Evolutionary conservation across 2,797 vertebrate genomes (phyloP), one percentile per base, ranked within the genome.

Genomic region (Rhinogobio ventralis): DNA sequence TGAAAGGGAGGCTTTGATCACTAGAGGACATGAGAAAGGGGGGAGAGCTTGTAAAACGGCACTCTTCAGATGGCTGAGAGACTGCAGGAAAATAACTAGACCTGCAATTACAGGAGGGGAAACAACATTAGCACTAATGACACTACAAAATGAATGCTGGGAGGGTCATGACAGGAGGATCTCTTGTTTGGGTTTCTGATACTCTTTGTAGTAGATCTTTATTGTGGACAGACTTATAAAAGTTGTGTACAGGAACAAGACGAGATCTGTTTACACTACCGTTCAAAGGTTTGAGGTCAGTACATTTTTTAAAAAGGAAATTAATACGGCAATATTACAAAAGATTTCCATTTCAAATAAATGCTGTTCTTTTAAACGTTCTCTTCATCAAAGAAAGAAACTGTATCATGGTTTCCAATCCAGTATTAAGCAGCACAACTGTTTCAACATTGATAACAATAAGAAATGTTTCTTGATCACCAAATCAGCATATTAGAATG

Each of bases 1-100:
- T 93, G 92, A 91, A 93, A 14, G 91, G 93, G 91, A 14, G 87
- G 87, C 94, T 95, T 95, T 95, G 95, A 95, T 96, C 94, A 94
- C 90, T 88, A 88, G 91, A 92, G 93, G 93, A 83, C 74, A 82
- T 13, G 19, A 49, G 67, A 67, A 42, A 89, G 80, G 80, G 89
- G 85, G 90, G 91, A 90, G 92, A 90, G 93, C 93, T 93, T 92
- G 92, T 93, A 94, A 95, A 85, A 94, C 93, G 90, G 89, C 88
- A 88, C 82, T 94, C 90, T 90, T 86, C 89, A 92, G 87, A 92
- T 90, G 90, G 80, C 84, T 91, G 91, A 89, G 85, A 89, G 85
- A 86, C 90, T 89, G 89, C 85, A 84, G 80, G 76, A 80, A 81
- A 79, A 81, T 81, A 90, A 91, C 89, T 87, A 91, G 89, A 89